Percentiles rank a stretch among this genome's conserved stretches.
Conservation (phyloP, 1,140 invertebrate species). For the honey bee (Apis mellifera) region DNA sequence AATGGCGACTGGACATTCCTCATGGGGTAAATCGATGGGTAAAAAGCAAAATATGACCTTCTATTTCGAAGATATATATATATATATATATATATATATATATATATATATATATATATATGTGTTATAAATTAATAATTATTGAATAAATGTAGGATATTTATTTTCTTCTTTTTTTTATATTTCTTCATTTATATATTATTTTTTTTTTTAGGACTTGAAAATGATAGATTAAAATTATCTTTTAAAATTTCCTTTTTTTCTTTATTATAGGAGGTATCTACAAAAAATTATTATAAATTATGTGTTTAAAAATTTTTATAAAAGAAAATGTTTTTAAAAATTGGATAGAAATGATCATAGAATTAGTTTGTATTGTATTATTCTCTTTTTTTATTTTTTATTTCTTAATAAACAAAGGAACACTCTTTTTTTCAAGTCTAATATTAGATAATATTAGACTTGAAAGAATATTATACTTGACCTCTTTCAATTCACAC, state of each 20-base stretch:
- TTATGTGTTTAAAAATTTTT: no score
- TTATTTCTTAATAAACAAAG: background rate
- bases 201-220: no score
- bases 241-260: no score
- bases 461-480: background rate
- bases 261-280: no score
- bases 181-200: background rate
- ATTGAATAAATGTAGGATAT: no score
- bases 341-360: no score
- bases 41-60: background rate
- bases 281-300: no score
- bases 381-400: background rate
- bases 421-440: background rate
- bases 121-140: background rate
- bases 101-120: no score
- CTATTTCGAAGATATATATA: background rate
- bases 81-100: no score
- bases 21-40: slow-evolving; percentile 29
- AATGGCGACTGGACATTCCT: slow-evolving; percentile 37
- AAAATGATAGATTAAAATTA: no score
- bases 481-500: background rate
- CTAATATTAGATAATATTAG: background rate
- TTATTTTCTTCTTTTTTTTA: background rate
- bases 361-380: no score
- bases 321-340: no score